These are phyloP conservation scores for Ophioninae sp. DNA, from an alignment of 2,888 invertebrate species.

Conservation along the genomic window DNA sequence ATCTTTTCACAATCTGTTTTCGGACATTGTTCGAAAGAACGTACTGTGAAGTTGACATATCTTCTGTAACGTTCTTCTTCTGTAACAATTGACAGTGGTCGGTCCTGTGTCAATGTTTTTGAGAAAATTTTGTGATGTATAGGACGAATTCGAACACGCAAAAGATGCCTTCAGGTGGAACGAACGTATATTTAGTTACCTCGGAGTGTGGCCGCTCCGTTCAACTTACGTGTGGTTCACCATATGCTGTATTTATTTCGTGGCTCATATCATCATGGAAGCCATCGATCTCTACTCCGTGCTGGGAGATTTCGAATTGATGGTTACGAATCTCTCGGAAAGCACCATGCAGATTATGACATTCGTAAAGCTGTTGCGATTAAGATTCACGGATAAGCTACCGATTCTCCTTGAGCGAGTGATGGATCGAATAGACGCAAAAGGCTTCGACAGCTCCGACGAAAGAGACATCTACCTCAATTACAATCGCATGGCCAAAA, in stretches of 20 bases:
- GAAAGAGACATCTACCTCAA: slow-evolving; percentile 45
- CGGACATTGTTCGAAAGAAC: not conserved
- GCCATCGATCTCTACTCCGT: slow-evolving; percentile 32
- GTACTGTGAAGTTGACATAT: not conserved
- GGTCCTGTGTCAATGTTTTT: not conserved
- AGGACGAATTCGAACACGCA: slow-evolving; percentile 25
- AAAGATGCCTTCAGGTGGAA: slow-evolving; percentile 36
- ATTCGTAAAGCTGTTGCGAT: slow-evolving; percentile 30
- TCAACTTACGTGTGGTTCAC: not conserved
- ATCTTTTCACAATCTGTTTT: not conserved
- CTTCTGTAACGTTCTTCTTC: no score
- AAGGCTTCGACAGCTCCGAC: slow-evolving; percentile 11
- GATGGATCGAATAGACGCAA: slow-evolving; percentile 16
- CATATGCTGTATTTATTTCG: slow-evolving; percentile 13
- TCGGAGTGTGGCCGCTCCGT: slow-evolving; percentile 44
- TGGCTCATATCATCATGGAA: slow-evolving; percentile 31
- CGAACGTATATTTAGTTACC: slow-evolving; percentile 11
- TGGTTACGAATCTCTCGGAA: slow-evolving; percentile 44
- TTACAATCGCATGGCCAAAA: slow-evolving; percentile 42
- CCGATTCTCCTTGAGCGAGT: slow-evolving; percentile 6
- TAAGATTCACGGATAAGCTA: slow-evolving; percentile 36
- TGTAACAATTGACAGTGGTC: not conserved
- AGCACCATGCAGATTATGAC: slow-evolving; percentile 40
- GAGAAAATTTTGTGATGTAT: not conserved
- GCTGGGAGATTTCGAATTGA: slow-evolving; percentile 33